phyloP scores from a whole-genome alignment of 2,797 vertebrate species.

The Siniperca obscura region DNA sequence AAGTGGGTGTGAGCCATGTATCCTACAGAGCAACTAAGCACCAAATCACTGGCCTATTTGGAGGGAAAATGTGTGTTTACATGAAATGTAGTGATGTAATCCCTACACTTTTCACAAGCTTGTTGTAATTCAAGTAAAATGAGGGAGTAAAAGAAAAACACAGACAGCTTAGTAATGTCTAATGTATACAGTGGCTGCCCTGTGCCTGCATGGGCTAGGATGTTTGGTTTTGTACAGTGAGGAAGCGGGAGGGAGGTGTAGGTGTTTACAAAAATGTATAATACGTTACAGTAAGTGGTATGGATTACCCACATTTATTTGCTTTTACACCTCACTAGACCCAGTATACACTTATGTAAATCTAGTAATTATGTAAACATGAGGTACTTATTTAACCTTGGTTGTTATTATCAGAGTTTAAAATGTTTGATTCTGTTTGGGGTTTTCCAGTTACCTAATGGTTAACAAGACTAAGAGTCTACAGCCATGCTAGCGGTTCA shows the following conservation, averaged over 20 bases:
- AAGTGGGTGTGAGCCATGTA: conserved; percentile 16
- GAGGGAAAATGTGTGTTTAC: conserved; percentile 15
- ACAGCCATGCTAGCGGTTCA: no score
- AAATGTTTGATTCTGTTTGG: neutral
- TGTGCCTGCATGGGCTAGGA: conserved; percentile 3
- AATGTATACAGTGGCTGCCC: conserved; percentile 11
- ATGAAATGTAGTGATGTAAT: conserved; percentile 26
- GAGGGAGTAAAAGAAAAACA: conserved; percentile 6
- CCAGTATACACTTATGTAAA: neutral
- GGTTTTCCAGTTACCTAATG: neutral
- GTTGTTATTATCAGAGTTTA: no score
- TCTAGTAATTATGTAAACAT: neutral
- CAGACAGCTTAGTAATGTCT: conserved; percentile 4
- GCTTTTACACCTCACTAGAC: neutral
- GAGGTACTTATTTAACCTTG: neutral
- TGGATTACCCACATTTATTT: neutral
- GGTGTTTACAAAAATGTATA: neutral
- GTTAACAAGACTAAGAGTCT: no score
- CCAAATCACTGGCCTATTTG: neutral
- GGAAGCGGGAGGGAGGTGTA: neutral
- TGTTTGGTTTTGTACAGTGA: conserved; percentile 17
- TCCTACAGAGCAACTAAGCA: neutral
- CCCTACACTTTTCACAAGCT: neutral
- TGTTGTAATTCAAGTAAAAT: conserved; percentile 6
- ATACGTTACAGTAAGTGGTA: neutral